phyloP scores from a whole-genome alignment of 2,113 vertebrate species.

The Melanerpes aurifrons region DNA sequence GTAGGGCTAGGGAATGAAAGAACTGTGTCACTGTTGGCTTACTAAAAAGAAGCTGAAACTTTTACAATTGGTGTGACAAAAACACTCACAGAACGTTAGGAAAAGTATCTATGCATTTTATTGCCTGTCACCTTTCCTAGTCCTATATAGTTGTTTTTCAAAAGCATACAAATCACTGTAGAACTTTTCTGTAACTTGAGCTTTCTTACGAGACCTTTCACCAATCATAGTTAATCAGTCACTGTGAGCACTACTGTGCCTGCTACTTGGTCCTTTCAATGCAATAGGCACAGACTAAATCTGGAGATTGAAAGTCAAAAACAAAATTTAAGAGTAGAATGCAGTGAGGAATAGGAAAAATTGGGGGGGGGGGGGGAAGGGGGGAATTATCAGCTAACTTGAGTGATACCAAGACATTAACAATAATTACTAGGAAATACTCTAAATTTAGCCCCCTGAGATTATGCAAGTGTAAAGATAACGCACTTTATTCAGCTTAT shows the following conservation, averaged over 20 bases:
- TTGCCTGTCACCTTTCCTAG: background rate
- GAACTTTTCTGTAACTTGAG: background rate
- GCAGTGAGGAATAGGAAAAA: background rate
- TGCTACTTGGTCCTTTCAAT: background rate
- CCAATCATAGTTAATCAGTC: slow-evolving; percentile 38
- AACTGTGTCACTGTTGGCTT: background rate
- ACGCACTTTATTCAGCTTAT: background rate
- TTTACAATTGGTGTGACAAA: background rate
- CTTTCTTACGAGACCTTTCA: background rate
- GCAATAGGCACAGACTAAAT: background rate
- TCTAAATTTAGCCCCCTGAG: background rate
- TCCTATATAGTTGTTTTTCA: background rate
- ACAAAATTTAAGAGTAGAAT: background rate
- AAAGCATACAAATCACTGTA: background rate
- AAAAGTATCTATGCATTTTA: background rate
- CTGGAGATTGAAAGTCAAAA: slow-evolving; percentile 1
- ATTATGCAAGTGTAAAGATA: background rate
- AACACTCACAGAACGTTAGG: background rate
- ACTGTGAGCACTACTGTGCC: background rate
- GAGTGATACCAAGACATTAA: background rate
- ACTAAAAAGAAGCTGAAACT: background rate
- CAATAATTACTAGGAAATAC: background rate
- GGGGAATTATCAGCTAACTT: background rate
- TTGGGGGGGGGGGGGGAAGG: too few relatives aligned
- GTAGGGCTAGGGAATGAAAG: background rate